These are phyloP conservation scores for Coenonympha glycerion DNA, from an alignment of 2,888 invertebrate genomes.

Conservation along the genomic window DNA sequence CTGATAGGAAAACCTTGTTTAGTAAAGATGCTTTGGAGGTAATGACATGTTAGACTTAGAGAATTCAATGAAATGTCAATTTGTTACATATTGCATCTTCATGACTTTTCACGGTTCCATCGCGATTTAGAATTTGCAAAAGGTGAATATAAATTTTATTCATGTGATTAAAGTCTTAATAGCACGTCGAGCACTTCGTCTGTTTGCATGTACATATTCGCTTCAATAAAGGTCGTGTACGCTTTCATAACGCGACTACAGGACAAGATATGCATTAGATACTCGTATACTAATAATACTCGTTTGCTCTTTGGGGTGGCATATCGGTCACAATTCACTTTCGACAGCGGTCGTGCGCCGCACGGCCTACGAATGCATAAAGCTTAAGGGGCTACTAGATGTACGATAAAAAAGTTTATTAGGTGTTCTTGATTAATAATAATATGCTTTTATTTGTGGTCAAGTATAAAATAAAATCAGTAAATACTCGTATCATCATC, in stretches of 20 bases:
- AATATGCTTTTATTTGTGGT: background rate
- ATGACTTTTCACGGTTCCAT: slow-evolving; percentile 1
- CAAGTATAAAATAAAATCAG: background rate
- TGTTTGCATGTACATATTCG: slow-evolving; percentile 10
- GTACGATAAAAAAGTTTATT: background rate
- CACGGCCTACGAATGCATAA: slow-evolving; percentile 57
- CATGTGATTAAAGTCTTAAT: slow-evolving; percentile 8
- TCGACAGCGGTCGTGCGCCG: slow-evolving; percentile 64
- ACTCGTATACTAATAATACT: too few species aligned
- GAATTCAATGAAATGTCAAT: background rate
- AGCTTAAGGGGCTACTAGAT: slow-evolving; percentile 37
- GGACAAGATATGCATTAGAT: slow-evolving; percentile 52
- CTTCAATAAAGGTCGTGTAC: slow-evolving; percentile 12
- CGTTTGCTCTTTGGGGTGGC: slow-evolving; percentile 30
- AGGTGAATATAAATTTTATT: slow-evolving; percentile 6
- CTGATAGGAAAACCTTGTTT: too few species aligned
- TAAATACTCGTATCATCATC: too few species aligned
- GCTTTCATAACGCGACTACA: slow-evolving; percentile 51
- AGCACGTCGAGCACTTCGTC: slow-evolving; percentile 4
- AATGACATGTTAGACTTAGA: too few species aligned
- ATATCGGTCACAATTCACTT: slow-evolving; percentile 54
- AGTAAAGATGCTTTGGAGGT: too few species aligned
- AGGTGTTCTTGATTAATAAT: background rate
- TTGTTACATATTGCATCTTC: background rate
- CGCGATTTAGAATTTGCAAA: background rate